A percentile compares a stretch with the other conserved stretches of the same genome.
Evolutionary conservation across 2,113 vertebrate species (phyloP).

Genomic region (Parus major): DNA sequence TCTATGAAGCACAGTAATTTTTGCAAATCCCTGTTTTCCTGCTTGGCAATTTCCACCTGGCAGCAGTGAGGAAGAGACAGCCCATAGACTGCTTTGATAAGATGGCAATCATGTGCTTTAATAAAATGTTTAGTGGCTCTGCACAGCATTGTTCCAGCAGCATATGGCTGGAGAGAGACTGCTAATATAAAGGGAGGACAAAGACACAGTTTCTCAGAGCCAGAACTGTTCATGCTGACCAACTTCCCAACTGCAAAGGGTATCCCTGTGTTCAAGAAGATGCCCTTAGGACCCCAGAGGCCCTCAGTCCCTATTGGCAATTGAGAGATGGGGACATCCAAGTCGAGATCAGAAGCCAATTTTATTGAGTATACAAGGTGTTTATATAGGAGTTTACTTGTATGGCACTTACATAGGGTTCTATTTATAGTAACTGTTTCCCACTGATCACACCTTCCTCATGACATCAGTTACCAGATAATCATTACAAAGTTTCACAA

Average conservation of each 20-base stretch:
- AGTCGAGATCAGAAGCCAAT: too few relatives aligned
- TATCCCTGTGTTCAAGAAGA: background rate
- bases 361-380: too few relatives aligned
- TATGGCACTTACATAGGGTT: too few relatives aligned
- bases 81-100: background rate
- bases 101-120: background rate
- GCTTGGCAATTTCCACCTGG: background rate
- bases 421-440: too few relatives aligned
- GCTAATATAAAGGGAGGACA: background rate
- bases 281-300: background rate
- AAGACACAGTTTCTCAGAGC: background rate
- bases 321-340: too few relatives aligned
- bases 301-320: background rate
- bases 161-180: background rate
- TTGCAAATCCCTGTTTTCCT: constrained; percentile 15
- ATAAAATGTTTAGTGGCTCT: background rate
- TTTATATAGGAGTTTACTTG: too few relatives aligned
- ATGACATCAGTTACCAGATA: too few relatives aligned
- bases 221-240: background rate
- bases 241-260: background rate
- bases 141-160: background rate
- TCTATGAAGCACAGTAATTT: background rate
- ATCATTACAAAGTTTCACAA: too few relatives aligned
- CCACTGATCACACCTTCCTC: too few relatives aligned
- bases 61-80: background rate